These are phyloP conservation scores for Acrobeloides nanus DNA, from an alignment of 2,888 invertebrate genomes.

Conservation along the genomic window DNA sequence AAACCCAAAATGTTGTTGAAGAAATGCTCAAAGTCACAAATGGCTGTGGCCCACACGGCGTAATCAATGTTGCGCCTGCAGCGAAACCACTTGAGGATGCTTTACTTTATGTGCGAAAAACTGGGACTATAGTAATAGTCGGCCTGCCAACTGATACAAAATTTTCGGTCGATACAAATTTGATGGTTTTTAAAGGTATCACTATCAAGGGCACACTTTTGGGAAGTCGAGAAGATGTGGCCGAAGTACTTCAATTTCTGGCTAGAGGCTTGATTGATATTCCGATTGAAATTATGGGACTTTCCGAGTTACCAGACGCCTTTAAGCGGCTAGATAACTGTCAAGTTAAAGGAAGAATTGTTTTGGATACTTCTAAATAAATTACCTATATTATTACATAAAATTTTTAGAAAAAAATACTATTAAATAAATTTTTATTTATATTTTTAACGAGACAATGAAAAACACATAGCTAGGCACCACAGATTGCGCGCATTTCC, in stretches of 20 bases:
- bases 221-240: constrained; percentile 18
- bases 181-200: constrained; percentile 15
- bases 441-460: no score
- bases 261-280: constrained; percentile 24
- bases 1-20: constrained; percentile 9
- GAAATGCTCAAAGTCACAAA: constrained; percentile 12
- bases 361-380: background rate
- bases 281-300: constrained; percentile 23
- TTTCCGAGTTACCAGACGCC: constrained; percentile 24
- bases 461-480: no score
- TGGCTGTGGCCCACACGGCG: constrained; percentile 20
- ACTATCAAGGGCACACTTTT: constrained; percentile 19
- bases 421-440: no score
- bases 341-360: constrained; percentile 1
- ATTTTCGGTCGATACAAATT: constrained; percentile 19
- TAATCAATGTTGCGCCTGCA: constrained; percentile 14
- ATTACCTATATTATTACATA: no score
- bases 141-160: constrained; percentile 18
- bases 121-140: constrained; percentile 19
- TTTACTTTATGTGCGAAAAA: constrained; percentile 15
- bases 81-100: constrained; percentile 11
- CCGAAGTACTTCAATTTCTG: constrained; percentile 20
- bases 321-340: background rate
- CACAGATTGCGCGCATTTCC: no score
- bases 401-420: no score